Percentiles rank a stretch among this genome's conserved stretches.
Conservation (phyloP, 2,888 invertebrate species). For the Malthinus seriepunctatus region DNA sequence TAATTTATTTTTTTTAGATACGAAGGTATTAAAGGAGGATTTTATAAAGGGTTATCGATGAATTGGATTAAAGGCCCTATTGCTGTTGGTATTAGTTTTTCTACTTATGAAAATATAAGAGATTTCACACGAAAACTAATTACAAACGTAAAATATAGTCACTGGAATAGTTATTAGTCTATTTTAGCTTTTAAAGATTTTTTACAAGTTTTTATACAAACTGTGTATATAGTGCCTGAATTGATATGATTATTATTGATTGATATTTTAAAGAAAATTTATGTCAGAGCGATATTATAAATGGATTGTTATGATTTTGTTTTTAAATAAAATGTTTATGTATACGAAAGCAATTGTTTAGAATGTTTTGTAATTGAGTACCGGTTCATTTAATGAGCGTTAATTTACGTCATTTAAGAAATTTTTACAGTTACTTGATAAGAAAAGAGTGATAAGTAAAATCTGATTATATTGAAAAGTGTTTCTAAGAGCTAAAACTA, state of each 20-base stretch:
- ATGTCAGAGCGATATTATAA: slow-evolving; percentile 22
- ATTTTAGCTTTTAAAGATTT: slow-evolving; percentile 19
- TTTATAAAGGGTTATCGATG: slow-evolving; percentile 99
- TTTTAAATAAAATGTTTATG: too few relatives aligned
- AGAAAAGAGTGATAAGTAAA: too few relatives aligned
- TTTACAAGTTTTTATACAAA: slow-evolving; percentile 28
- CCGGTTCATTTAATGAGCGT: too few relatives aligned
- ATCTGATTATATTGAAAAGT: too few relatives aligned
- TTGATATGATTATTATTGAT: slow-evolving; percentile 18
- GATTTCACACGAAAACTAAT: slow-evolving; percentile 58
- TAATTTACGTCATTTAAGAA: too few relatives aligned
- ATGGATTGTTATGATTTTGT: slow-evolving; percentile 29
- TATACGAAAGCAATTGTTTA: too few relatives aligned
- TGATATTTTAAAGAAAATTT: slow-evolving; percentile 24
- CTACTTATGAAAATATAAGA: slow-evolving; percentile 85
- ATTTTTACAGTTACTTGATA: too few relatives aligned
- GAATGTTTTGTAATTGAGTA: too few relatives aligned
- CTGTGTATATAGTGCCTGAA: slow-evolving; percentile 23
- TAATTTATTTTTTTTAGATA: slow-evolving; percentile 60
- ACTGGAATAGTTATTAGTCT: slow-evolving; percentile 26
- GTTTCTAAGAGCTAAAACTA: too few relatives aligned
- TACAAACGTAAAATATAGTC: slow-evolving; percentile 36
- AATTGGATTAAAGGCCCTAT: slow-evolving; percentile 97
- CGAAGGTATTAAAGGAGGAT: slow-evolving; percentile 87
- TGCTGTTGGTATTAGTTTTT: slow-evolving; percentile 94